Percentiles rank a stretch among this genome's conserved stretches.
These are phyloP conservation scores for Rhagoletis zephyria DNA, from an alignment of 1,140 invertebrate genomes.

Conservation along the genomic window DNA sequence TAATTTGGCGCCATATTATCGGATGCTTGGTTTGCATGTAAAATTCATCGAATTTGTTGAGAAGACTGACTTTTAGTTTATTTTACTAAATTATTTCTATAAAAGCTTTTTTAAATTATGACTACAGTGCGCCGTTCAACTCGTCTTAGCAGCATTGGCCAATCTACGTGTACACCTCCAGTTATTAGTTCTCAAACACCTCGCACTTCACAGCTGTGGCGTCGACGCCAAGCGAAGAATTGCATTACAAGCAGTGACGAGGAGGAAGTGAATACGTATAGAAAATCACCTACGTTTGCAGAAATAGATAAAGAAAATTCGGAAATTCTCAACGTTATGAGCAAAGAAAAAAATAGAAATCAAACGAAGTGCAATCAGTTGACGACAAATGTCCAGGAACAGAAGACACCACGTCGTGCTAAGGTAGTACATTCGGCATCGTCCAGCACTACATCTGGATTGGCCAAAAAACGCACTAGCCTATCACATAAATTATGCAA, in stretches of 20 bases:
- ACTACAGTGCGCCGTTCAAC: slow-evolving; percentile 68
- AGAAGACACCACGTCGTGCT: slow-evolving; percentile 69
- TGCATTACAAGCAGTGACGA: slow-evolving; percentile 61
- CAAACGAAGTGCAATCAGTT: not conserved
- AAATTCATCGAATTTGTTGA: not conserved
- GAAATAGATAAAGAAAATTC: slow-evolving; percentile 64
- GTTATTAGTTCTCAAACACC: slow-evolving; percentile 15
- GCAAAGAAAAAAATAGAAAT: slow-evolving; percentile 57
- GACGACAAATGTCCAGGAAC: slow-evolving; percentile 12
- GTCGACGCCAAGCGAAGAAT: slow-evolving; percentile 62
- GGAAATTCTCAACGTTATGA: slow-evolving; percentile 68
- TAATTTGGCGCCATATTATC: not conserved
- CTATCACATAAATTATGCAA: slow-evolving; percentile 50
- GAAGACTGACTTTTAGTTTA: not conserved
- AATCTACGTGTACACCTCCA: slow-evolving; percentile 58
- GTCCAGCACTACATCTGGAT: slow-evolving; percentile 47
- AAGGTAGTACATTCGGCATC: slow-evolving; percentile 57
- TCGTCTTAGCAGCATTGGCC: slow-evolving; percentile 66
- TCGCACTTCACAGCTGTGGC: slow-evolving; percentile 65
- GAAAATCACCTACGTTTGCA: slow-evolving; percentile 59
- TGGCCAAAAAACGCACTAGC: slow-evolving; percentile 35
- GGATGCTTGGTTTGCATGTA: not conserved
- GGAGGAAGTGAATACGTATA: slow-evolving; percentile 62
- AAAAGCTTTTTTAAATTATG: slow-evolving; percentile 44
- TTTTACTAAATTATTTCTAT: not conserved